Evolutionary conservation across 1,140 invertebrate genomes (phyloP), one percentile per base, ranked within the genome.

Genomic region (Trachymyrmex septentrionalis): DNA sequence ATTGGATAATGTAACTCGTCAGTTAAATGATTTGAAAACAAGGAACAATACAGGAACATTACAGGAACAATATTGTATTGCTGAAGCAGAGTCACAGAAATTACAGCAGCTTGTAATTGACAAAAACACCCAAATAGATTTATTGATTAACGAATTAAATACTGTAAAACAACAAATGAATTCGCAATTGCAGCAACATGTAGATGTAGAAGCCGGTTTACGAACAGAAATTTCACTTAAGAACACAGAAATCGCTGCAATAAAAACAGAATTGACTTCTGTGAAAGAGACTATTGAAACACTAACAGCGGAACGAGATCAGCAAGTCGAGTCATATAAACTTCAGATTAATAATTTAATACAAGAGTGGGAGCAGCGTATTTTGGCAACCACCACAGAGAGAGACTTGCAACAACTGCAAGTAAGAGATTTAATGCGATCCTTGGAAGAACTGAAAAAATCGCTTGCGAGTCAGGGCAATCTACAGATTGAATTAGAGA

Each of bases 351-450:
- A 44, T 14, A 90, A 91, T 57, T 27, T 76, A 6, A 85, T 93
- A 30, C 69, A 86, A 10, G 90, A 94, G 12, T 48, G 92, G 19
- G 88, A 95, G 57, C 63, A 72, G 21, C 86, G 87, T 14, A 57
- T 92, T 1, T 71, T 69, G 0, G 19, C 53, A 1, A 82, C 90
- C 2, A 76, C 75, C 0, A 71, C 81, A 6, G 91, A 93, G 50
- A 85, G 86, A 27, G 90, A 93, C 9, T 59, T 92, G 38, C 19
- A 93, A 12, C 91, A 93, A 44, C 34, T 92, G 21, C 92, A 93
- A 63, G 85, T 93, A 1, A 93, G 90, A 19, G 92, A 93, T 14
- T 64, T 92, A 0, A 81, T 78, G 0, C 87, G 88, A 7, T 86
- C 90, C 0, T 72, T 91, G 24, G 80, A 92, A 7, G 88, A 92